Evolutionary conservation across 1,140 invertebrate genomes (phyloP).

Genomic region (Hesperophylax magnus): DNA sequence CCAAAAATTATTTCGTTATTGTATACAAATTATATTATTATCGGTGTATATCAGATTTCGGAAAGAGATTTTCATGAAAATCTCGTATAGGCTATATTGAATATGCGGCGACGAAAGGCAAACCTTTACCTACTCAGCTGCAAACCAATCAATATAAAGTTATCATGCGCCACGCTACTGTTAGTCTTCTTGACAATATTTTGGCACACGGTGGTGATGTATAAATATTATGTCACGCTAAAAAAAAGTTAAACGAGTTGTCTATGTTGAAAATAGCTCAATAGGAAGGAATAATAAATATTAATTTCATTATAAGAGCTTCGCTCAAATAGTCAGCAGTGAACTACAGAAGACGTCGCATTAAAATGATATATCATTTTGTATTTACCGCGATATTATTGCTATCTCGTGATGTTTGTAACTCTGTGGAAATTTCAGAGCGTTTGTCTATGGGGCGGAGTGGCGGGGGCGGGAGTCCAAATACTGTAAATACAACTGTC

Average conservation of each 20-base stretch:
- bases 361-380: conserved; percentile 4
- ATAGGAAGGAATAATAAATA: background rate
- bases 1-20: background rate
- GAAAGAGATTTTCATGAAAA: background rate
- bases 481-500: conserved; percentile 23
- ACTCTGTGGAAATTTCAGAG: conserved; percentile 12
- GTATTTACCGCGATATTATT: conserved; percentile 28
- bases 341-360: background rate
- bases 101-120: background rate
- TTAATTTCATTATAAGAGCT: background rate
- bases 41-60: no score
- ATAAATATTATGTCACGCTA: conserved; percentile 35
- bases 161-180: conserved; percentile 5
- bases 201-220: conserved; percentile 11
- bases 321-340: background rate
- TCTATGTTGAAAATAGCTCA: background rate
- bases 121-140: background rate
- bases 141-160: background rate
- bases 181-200: conserved; percentile 26
- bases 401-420: conserved; percentile 14
- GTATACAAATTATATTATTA: background rate
- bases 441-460: conserved; percentile 24
- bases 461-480: conserved; percentile 8
- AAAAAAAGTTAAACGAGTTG: background rate
- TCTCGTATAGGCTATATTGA: background rate